Evolutionary conservation across 37 sponge, comb jelly and placozoan genomes (phyloP), one percentile per base, ranked within the genome.

Genomic region (Axinella damicornis): DNA sequence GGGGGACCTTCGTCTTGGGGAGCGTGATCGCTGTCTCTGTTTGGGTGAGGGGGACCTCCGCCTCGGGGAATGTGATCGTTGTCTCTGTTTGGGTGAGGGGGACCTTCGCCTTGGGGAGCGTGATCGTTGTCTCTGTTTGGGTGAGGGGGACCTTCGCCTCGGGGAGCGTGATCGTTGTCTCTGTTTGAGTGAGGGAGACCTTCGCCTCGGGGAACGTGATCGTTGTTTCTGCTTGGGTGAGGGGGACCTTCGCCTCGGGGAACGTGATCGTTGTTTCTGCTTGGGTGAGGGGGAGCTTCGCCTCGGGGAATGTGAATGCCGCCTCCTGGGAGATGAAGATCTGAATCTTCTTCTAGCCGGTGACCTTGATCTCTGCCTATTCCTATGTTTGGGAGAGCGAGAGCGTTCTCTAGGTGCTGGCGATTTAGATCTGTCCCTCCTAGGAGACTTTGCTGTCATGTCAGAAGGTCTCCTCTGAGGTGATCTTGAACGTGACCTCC

Each of bases 401-500:
- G 84, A 74, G 2, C 74, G 39, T 25, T 73, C 84, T 61, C 84
- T 60, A 19, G 74, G 0, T 53, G 46, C 31, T 61, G 83, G 74
- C 24, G 83, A 83, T 20, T 62, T 75, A 17, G 81, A 80, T 31
- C 75, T 74, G 20, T 74, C 73, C 65, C 41, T 36, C 32, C 69
- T 68, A 25, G 61, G 73, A 71, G 69, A 80, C 22, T 28, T 53
- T 19, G 77, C 73, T 19, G 55, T 30, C 56, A 41, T 74, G 53
- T 40, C n/a, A 25, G 25, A 1, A 37, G n/a, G 20, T n/a, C n/a
- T n/a, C 25, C 59, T 76, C 31, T 32, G 30, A 12, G 59, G 71
- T 15, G 69, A 66, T 57, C 53, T 54, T 2, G 56, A 57, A 0
- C 34, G 13, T 55, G 27, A 19, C 65, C 35, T 28, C 53, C 40